These are phyloP conservation scores for Cynoglossus semilaevis DNA, from an alignment of 2,113 vertebrate species.

Conservation along the genomic window DNA sequence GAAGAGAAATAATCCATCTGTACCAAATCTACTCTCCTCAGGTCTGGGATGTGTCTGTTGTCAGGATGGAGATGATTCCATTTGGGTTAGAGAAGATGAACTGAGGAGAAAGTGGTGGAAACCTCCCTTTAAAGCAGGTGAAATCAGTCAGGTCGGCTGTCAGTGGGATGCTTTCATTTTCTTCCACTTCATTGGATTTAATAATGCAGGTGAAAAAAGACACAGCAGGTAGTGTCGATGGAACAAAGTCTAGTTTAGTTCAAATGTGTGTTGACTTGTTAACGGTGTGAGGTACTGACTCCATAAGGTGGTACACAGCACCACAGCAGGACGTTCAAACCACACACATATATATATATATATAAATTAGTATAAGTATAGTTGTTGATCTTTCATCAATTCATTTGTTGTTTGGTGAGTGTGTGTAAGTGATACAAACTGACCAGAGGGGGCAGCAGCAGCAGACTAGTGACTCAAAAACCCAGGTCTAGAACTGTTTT, in stretches of 20 bases:
- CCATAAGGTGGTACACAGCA: too few species aligned
- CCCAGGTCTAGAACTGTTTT: too few species aligned
- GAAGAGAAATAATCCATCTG: constrained; percentile 10
- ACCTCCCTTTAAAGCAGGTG: neutral
- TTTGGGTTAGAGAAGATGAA: neutral
- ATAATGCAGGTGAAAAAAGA: neutral
- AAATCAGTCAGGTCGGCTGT: neutral
- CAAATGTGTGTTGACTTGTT: neutral
- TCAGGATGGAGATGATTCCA: constrained; percentile 1
- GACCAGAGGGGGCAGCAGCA: too few species aligned
- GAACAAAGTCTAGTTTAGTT: too few species aligned
- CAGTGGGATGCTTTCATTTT: neutral
- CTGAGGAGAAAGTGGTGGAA: neutral
- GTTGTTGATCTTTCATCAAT: too few species aligned
- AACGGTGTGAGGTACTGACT: too few species aligned
- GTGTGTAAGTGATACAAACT: too few species aligned
- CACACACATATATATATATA: too few species aligned
- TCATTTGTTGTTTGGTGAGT: too few species aligned
- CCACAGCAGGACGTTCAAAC: too few species aligned
- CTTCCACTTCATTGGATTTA: neutral
- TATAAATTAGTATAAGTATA: too few species aligned
- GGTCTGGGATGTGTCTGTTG: neutral
- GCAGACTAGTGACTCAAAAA: too few species aligned
- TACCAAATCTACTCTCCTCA: neutral
- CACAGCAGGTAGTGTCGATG: neutral